Evolutionary conservation across 2,797 vertebrate genomes (phyloP).

Genomic region (Hirundo rustica): DNA sequence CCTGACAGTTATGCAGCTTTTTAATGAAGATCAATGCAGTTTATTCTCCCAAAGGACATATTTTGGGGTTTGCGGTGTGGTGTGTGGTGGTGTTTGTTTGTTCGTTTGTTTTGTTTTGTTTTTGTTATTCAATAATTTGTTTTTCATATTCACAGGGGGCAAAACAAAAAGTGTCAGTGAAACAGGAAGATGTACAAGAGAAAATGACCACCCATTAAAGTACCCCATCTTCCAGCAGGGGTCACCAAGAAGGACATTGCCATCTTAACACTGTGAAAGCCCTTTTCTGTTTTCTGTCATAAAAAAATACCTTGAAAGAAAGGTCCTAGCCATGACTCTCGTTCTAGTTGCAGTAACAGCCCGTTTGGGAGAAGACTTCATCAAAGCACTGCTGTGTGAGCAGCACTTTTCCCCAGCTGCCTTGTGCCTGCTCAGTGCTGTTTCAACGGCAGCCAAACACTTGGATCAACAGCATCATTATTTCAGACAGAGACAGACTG

Average conservation of each 20-base stretch:
- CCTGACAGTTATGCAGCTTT: not conserved
- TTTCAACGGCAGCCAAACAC: not conserved
- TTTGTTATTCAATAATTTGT: not conserved
- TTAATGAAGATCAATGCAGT: not conserved
- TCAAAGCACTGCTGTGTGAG: not conserved
- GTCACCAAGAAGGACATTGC: no score
- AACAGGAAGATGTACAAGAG: fast-evolving
- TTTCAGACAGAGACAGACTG: not conserved
- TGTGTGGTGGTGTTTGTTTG: no score
- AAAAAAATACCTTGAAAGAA: fast-evolving
- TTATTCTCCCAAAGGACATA: not conserved
- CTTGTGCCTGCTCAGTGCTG: not conserved
- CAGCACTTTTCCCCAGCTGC: not conserved
- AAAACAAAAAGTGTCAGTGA: fast-evolving
- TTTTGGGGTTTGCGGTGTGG: not conserved
- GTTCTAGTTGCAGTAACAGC: not conserved
- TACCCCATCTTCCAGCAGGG: not conserved
- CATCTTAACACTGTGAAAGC: not conserved
- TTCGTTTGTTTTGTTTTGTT: not conserved
- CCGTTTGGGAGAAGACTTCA: not conserved
- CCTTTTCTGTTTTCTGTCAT: not conserved
- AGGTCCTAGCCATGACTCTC: fast-evolving
- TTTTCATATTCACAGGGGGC: not conserved
- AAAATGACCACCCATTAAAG: not conserved
- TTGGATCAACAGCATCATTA: not conserved